phyloP scores from a whole-genome alignment of 2,888 invertebrate species.

The Anodontia alba region DNA sequence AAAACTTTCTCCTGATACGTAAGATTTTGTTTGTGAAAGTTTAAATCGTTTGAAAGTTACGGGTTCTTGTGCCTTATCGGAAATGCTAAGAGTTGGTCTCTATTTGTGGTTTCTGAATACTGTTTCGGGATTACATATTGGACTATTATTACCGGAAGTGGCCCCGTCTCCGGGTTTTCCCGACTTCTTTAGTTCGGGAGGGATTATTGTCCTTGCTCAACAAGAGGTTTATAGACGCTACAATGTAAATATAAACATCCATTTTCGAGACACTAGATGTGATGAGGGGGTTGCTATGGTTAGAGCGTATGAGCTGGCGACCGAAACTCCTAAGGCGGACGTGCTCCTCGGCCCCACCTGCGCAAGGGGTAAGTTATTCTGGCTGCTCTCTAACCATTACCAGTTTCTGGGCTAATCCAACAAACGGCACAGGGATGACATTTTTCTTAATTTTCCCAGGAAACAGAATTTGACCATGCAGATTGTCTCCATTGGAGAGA shows the following conservation, averaged over 20 bases:
- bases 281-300: constrained; percentile 54
- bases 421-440: no score
- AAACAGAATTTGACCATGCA: no score
- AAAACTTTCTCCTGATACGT: no score
- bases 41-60: no score
- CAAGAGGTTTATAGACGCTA: constrained; percentile 27
- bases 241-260: constrained; percentile 17
- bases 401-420: no score
- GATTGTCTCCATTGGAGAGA: background rate
- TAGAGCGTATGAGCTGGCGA: constrained; percentile 46
- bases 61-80: background rate
- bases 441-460: no score
- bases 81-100: background rate
- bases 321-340: constrained; percentile 38
- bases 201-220: constrained; percentile 45
- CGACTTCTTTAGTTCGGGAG: constrained; percentile 39
- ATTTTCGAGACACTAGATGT: constrained; percentile 53
- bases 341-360: constrained; percentile 67
- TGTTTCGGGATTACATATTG: constrained; percentile 19
- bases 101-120: background rate
- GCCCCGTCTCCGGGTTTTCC: constrained; percentile 44
- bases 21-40: no score
- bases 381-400: no score
- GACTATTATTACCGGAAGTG: constrained; percentile 45
- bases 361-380: constrained; percentile 49